phyloP scores from a whole-genome alignment of 2,888 invertebrate genomes.

The Scaptomyza cyrtandrae region DNA sequence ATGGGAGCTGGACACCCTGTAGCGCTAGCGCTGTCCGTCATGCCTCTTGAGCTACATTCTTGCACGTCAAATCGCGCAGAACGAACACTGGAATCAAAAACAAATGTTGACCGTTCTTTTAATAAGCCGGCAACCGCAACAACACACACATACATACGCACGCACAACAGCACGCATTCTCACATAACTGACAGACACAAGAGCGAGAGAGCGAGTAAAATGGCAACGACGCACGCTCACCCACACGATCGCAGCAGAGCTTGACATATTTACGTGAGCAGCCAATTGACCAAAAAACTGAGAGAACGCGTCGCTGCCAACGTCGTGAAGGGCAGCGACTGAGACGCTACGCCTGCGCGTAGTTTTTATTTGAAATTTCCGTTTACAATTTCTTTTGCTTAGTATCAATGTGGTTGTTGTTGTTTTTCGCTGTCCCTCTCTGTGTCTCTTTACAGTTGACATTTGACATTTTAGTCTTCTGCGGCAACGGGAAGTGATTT shows the following conservation, averaged over 20 bases:
- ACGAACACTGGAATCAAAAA: slow-evolving; percentile 66
- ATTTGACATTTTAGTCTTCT: slow-evolving; percentile 64
- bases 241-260: slow-evolving; percentile 56
- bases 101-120: slow-evolving; percentile 77
- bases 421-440: not conserved
- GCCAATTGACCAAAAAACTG: slow-evolving; percentile 55
- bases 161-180: not conserved
- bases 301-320: slow-evolving; percentile 26
- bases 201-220: slow-evolving; percentile 14
- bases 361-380: slow-evolving; percentile 73
- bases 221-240: slow-evolving; percentile 57
- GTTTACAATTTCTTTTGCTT: slow-evolving; percentile 61
- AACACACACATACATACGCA: slow-evolving; percentile 8
- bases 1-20: slow-evolving; percentile 66
- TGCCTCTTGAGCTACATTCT: slow-evolving; percentile 65
- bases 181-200: slow-evolving; percentile 15
- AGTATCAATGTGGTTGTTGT: slow-evolving; percentile 12
- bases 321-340: slow-evolving; percentile 13
- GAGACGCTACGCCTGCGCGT: slow-evolving; percentile 46
- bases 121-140: slow-evolving; percentile 62
- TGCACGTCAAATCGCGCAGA: slow-evolving; percentile 70
- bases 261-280: slow-evolving; percentile 74
- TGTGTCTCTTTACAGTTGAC: slow-evolving; percentile 45
- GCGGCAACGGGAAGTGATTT: slow-evolving; percentile 70
- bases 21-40: slow-evolving; percentile 21